Evolutionary conservation across 2,888 invertebrate species (phyloP).

Genomic region (Branchipolynoe longqiensis): DNA sequence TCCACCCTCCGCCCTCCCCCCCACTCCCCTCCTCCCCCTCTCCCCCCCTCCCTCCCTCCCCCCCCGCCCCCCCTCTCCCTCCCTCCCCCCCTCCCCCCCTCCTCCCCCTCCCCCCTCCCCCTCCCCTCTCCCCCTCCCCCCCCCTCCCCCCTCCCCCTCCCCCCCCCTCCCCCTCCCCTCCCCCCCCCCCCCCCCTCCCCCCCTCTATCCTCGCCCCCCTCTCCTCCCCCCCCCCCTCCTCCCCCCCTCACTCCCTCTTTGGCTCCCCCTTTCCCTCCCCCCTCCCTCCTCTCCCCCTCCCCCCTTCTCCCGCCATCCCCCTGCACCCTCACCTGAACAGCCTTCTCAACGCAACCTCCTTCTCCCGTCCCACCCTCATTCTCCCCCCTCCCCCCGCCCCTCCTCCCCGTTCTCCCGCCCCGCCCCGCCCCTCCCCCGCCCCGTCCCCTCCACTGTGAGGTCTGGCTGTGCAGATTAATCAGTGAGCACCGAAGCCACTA

Average conservation of each 20-base stretch:
- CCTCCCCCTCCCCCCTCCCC: slow-evolving; percentile 6
- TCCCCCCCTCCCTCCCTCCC: background rate
- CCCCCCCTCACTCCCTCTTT: background rate
- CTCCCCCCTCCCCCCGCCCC: too few species aligned
- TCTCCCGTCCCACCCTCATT: too few species aligned
- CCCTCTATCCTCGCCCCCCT: background rate
- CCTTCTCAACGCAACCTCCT: too few species aligned
- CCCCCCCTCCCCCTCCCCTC: background rate
- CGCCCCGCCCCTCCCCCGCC: too few species aligned
- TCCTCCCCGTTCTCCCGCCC: too few species aligned
- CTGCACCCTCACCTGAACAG: too few species aligned
- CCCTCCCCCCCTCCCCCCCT: background rate
- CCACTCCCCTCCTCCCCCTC: background rate
- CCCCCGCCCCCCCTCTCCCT: background rate
- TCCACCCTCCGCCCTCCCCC: too few species aligned
- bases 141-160: background rate
- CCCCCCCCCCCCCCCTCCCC: background rate
- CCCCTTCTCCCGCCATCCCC: background rate
- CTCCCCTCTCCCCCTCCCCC: slow-evolving; percentile 6
- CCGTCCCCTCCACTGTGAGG: too few species aligned
- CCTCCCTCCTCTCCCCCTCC: background rate
- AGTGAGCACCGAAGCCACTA: too few species aligned
- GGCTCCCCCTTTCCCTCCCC: too few species aligned
- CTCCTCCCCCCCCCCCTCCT: background rate
- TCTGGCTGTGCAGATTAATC: too few species aligned